phyloP scores from a whole-genome alignment of 2,888 invertebrate genomes.

The Drosophila mayaguana region DNA sequence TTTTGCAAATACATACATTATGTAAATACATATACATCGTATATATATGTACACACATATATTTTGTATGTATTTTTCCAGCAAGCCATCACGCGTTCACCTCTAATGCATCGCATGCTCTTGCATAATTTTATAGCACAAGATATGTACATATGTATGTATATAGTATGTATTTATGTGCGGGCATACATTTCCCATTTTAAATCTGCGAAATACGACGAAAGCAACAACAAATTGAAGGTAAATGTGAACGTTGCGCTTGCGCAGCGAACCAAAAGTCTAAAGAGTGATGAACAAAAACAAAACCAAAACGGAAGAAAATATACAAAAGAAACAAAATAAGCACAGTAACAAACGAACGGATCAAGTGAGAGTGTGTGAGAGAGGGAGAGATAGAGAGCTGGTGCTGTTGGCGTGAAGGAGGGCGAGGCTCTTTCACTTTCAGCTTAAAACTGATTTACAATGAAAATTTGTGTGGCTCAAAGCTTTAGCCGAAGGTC shows the following conservation, averaged over 20 bases:
- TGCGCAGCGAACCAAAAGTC: constrained; percentile 49
- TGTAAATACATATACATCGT: too few relatives aligned
- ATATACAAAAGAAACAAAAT: not conserved
- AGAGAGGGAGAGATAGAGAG: not conserved
- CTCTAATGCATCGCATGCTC: constrained; percentile 18
- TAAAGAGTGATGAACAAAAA: constrained; percentile 10
- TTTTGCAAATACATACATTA: not conserved
- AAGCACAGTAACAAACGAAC: not conserved
- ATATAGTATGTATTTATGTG: not conserved
- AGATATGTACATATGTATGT: not conserved
- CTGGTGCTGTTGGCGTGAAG: not conserved
- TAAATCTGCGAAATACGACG: constrained; percentile 34
- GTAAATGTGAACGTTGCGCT: constrained; percentile 65
- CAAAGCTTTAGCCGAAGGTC: constrained; percentile 5
- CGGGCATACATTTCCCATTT: constrained; percentile 6
- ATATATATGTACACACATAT: not conserved
- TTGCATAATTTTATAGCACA: constrained; percentile 53
- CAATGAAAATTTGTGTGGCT: constrained; percentile 11
- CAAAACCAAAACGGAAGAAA: constrained; percentile 3
- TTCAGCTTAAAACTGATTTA: constrained; percentile 36
- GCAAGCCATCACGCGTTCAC: not conserved
- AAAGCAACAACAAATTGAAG: constrained; percentile 52
- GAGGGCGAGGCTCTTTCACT: constrained; percentile 45
- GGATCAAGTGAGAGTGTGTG: not conserved
- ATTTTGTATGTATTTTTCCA: not conserved